phyloP scores from a whole-genome alignment of 2,888 invertebrate genomes.

The Ophion obscuratus region DNA sequence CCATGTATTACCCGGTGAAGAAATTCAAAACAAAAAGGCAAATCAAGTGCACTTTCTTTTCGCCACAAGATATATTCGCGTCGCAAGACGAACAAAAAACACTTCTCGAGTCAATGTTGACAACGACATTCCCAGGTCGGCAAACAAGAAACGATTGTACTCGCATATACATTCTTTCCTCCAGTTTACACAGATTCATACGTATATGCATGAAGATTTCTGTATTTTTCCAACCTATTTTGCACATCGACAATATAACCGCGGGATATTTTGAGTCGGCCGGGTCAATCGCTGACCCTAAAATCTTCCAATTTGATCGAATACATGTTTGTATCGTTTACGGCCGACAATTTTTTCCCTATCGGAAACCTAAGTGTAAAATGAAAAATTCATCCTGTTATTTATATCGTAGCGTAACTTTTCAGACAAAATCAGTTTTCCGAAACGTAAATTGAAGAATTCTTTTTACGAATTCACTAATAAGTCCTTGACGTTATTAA shows the following conservation, averaged over 20 bases:
- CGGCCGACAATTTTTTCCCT: too few species aligned
- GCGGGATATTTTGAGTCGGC: neutral
- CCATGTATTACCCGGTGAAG: too few species aligned
- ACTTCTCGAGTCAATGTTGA: slow-evolving; percentile 42
- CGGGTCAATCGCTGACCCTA: neutral
- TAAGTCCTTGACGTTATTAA: too few species aligned
- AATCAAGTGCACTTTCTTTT: too few species aligned
- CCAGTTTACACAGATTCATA: slow-evolving; percentile 9
- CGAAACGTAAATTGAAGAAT: too few species aligned
- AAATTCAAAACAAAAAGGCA: too few species aligned
- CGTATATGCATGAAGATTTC: slow-evolving; percentile 36
- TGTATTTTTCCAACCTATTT: slow-evolving; percentile 20
- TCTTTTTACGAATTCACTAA: too few species aligned
- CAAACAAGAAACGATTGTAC: slow-evolving; percentile 39
- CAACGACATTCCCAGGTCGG: slow-evolving; percentile 38
- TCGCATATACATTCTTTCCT: slow-evolving; percentile 12
- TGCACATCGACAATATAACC: neutral
- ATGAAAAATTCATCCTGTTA: too few species aligned
- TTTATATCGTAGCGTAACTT: too few species aligned
- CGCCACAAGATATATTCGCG: neutral
- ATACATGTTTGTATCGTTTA: too few species aligned
- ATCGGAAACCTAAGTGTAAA: too few species aligned
- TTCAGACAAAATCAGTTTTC: too few species aligned
- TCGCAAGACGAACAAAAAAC: slow-evolving; percentile 17
- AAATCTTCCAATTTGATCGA: neutral